Evolutionary conservation across 1,140 invertebrate genomes (phyloP), one percentile per base, ranked within the genome.

Genomic region (Copidosoma floridanum): DNA sequence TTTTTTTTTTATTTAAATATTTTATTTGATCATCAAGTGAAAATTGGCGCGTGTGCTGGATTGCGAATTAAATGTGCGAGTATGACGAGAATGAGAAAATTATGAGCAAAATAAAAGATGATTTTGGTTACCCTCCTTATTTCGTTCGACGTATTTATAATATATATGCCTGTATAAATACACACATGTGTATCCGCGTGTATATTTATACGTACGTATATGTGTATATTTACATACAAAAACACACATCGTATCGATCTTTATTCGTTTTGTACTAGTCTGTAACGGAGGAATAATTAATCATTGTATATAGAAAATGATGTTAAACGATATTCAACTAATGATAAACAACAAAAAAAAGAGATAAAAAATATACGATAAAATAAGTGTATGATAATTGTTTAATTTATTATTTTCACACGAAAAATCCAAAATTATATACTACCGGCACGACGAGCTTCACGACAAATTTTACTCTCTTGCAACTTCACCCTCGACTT

Each of bases 181-280:
- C 20, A n/a, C 44, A n/a, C 43, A 58, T 35, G 63, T 35, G 54
- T 14, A 20, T 44, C 55, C 29, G 46, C 21, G 57, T 29, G 18
- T 40, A 38, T 29, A 43, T 35, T 10, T 35, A 35, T 35, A 38
- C 35, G 55, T 18, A 29, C 26, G 14, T 38, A 10, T 18, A 41
- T 54, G 32, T 35, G 38, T 41, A 41, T 16, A 41, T 16, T 10
- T 16, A 20, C 1, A 24, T 23, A 52, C 27, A 40, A 29, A 55
- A 20, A 57, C n/a, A 48, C 53, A 61, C 53, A 56, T 62, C 46
- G 60, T 62, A 56, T 57, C 60, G 60, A 62, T 57, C 60, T 62
- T 62, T 62, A 53, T 62, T 62, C 60, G 57, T 62, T 62, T 62
- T 62, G 60, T 62, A 62, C 60, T 62, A 62, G 60, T 62, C 60